A percentile compares a stretch with the other conserved stretches of the same genome.
phyloP scores from a whole-genome alignment of 2,888 invertebrate genomes.

The Zaprionus obscuricornis region DNA sequence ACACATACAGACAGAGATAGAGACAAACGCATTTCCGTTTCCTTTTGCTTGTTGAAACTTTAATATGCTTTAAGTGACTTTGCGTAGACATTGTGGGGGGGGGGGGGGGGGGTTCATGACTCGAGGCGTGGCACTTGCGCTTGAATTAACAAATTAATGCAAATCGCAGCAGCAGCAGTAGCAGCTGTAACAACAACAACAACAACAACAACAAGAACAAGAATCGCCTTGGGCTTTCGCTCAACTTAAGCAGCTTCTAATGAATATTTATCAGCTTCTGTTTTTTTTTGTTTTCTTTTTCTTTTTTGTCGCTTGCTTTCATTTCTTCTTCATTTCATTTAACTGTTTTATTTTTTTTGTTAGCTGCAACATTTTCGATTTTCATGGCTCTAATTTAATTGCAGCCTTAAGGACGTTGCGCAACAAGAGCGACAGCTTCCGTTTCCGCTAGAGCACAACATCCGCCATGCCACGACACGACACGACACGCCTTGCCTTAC shows the following conservation, averaged over 20 bases:
- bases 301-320: too few species aligned
- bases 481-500: too few species aligned
- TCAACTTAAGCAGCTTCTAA: constrained; percentile 50
- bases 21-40: too few species aligned
- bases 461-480: too few species aligned
- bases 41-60: constrained; percentile 67
- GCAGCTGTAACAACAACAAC: too few species aligned
- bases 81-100: not conserved
- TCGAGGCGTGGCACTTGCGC: constrained; percentile 60
- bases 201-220: constrained; percentile 32
- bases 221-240: constrained; percentile 3
- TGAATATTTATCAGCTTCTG: constrained; percentile 69
- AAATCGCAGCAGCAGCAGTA: too few species aligned
- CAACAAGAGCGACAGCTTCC: constrained; percentile 56
- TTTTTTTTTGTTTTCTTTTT: constrained; percentile 26
- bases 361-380: constrained; percentile 49
- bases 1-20: constrained; percentile 12
- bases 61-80: constrained; percentile 64
- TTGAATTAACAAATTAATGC: constrained; percentile 80
- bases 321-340: too few species aligned
- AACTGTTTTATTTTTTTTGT: constrained; percentile 21
- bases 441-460: constrained; percentile 65
- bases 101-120: not conserved
- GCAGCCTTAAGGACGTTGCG: constrained; percentile 19
- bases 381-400: constrained; percentile 69